Evolutionary conservation across 1,140 invertebrate species (phyloP).

Genomic region (Conopomorpha cramerella): DNA sequence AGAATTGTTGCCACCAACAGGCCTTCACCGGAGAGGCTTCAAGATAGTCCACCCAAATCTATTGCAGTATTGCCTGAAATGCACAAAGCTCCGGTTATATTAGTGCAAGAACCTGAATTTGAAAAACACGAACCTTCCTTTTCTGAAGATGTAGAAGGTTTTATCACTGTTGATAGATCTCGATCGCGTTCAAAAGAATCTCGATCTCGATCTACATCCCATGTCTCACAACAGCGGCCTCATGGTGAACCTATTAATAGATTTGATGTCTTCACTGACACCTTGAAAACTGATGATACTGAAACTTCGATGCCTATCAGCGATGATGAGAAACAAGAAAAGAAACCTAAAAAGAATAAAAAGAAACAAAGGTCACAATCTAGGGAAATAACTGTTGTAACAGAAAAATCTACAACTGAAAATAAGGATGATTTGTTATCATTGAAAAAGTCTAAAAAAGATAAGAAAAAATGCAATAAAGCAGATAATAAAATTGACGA

Average conservation of each 20-base stretch:
- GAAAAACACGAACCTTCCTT: conserved; percentile 20
- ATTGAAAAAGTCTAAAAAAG: background rate
- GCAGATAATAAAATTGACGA: conserved; percentile 4
- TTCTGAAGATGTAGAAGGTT: conserved; percentile 43
- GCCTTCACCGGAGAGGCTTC: conserved; percentile 21
- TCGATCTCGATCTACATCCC: conserved; percentile 19
- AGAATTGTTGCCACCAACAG: conserved; percentile 48
- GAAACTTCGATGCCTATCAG: conserved; percentile 12
- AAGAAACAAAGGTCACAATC: conserved; percentile 31
- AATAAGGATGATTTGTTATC: background rate
- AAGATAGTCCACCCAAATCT: no score
- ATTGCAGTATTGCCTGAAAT: no score
- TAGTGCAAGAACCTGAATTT: conserved; percentile 35
- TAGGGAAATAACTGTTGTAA: conserved; percentile 17
- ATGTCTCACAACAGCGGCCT: conserved; percentile 7
- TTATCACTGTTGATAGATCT: conserved; percentile 45
- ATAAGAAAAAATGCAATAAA: conserved; percentile 9
- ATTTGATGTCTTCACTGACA: conserved; percentile 28
- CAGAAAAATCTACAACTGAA: conserved; percentile 6
- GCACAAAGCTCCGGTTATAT: conserved; percentile 33
- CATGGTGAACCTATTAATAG: conserved; percentile 42
- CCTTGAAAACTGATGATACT: conserved; percentile 18
- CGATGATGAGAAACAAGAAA: conserved; percentile 21
- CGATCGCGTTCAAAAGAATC: conserved; percentile 44
- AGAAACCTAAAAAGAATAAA: conserved; percentile 28